Evolutionary conservation across 2,888 invertebrate genomes (phyloP).

Genomic region (Caenorhabditis macrosperma): DNA sequence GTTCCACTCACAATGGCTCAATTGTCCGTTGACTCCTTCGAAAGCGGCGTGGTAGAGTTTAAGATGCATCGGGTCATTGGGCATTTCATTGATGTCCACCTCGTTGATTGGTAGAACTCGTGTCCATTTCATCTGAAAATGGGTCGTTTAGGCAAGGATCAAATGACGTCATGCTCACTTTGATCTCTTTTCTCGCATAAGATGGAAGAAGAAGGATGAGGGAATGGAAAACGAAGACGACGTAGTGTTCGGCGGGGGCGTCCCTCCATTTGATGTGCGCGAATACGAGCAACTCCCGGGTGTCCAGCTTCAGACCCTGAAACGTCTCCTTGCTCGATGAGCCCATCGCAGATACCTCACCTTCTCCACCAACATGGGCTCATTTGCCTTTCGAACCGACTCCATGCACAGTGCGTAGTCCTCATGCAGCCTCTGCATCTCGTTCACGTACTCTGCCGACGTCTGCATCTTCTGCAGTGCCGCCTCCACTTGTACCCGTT

Average conservation of each 20-base stretch:
- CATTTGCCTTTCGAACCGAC: constrained; percentile 53
- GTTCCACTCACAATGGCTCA: constrained; percentile 63
- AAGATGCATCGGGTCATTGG: constrained; percentile 44
- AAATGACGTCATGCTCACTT: no score
- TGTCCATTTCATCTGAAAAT: constrained; percentile 67
- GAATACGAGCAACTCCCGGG: constrained; percentile 67
- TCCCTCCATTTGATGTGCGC: constrained; percentile 69
- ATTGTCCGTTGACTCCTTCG: constrained; percentile 63
- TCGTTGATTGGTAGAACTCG: constrained; percentile 67
- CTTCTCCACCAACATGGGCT: constrained; percentile 59
- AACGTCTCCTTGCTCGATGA: background rate
- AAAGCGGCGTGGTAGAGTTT: constrained; percentile 63
- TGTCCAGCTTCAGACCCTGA: constrained; percentile 67
- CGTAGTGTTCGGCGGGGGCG: constrained; percentile 66
- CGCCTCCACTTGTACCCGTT: constrained; percentile 64
- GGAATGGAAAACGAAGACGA: constrained; percentile 70
- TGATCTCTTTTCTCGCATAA: constrained; percentile 57
- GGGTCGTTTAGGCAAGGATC: no score
- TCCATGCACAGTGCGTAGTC: constrained; percentile 70
- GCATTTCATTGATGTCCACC: constrained; percentile 65
- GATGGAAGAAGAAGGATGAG: constrained; percentile 67
- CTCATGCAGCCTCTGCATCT: constrained; percentile 77
- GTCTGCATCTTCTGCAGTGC: constrained; percentile 74
- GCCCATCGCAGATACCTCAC: background rate
- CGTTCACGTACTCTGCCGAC: constrained; percentile 76